phyloP scores from a whole-genome alignment of 92 coral and sea anemone genomes.

The Zoanthus solanderi region DNA sequence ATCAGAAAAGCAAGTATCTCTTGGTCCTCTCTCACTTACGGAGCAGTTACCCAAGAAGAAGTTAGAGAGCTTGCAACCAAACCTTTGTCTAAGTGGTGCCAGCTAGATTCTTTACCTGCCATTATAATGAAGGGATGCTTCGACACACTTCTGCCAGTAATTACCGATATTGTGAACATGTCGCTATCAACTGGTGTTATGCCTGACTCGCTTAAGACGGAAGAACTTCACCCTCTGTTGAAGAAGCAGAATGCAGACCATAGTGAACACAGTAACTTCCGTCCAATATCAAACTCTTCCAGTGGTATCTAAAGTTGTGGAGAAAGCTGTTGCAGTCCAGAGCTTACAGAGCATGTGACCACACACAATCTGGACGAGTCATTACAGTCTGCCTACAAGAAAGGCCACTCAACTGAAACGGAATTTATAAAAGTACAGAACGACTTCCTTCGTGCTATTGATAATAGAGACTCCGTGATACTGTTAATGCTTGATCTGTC shows the following conservation, averaged over 20 bases:
- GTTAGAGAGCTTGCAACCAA: conserved; percentile 30
- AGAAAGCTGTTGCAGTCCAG: too few species aligned
- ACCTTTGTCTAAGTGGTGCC: conserved; percentile 39
- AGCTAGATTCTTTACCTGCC: conserved; percentile 50
- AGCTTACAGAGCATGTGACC: background rate
- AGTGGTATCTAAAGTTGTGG: too few species aligned
- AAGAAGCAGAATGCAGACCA: conserved; percentile 6
- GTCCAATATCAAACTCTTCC: too few species aligned
- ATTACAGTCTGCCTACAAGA: too few species aligned
- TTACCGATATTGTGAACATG: conserved; percentile 40
- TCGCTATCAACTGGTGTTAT: conserved; percentile 39
- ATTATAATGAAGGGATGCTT: conserved; percentile 28
- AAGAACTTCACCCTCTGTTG: conserved; percentile 6
- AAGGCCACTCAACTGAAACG: background rate
- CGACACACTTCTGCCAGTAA: conserved; percentile 34
- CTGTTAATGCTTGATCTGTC: background rate
- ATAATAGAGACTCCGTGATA: background rate
- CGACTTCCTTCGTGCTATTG: background rate
- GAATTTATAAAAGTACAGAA: background rate
- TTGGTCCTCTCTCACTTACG: background rate
- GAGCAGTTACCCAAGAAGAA: conserved; percentile 27
- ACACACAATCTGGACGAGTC: too few species aligned
- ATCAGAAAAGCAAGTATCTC: background rate
- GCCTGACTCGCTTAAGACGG: conserved; percentile 40
- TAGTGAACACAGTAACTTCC: background rate